Evolutionary conservation across 2,113 vertebrate genomes (phyloP).

Genomic region (Smithornis capensis): DNA sequence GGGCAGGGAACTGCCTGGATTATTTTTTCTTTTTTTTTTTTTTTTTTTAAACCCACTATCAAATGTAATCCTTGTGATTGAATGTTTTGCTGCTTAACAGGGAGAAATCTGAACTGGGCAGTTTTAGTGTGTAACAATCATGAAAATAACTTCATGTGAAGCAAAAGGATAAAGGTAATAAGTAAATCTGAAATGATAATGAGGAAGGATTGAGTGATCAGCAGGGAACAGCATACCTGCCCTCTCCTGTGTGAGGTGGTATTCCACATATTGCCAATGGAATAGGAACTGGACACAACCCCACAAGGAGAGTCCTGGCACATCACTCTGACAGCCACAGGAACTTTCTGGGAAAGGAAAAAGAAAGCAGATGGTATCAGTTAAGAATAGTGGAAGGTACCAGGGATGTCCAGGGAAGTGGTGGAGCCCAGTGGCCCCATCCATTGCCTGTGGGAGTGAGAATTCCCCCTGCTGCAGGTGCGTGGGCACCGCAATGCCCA

Average conservation of each 20-base stretch:
- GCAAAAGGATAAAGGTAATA: not conserved
- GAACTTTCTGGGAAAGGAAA: not conserved
- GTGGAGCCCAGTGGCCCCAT: not conserved
- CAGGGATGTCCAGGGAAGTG: not conserved
- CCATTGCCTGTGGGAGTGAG: not conserved
- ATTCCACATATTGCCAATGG: not conserved
- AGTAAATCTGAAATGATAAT: not conserved
- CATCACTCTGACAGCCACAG: not conserved
- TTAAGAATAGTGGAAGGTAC: not conserved
- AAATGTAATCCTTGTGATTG: not conserved
- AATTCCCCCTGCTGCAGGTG: not conserved
- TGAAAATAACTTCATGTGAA: not conserved
- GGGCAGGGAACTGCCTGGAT: not conserved
- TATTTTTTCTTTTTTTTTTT: not conserved
- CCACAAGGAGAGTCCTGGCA: not conserved
- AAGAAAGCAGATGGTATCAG: slow-evolving; percentile 6
- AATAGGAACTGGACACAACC: not conserved
- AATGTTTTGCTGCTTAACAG: not conserved
- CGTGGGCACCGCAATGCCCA: rapidly evolving
- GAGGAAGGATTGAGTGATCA: not conserved
- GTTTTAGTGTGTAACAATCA: not conserved
- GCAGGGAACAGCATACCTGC: not conserved
- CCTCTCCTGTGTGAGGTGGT: not conserved
- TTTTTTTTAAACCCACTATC: not conserved
- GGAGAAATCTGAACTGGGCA: not conserved